Base-by-base conservation (phyloP, 2,113 vertebrate species). In the Formicarius rufipectus region DNA sequence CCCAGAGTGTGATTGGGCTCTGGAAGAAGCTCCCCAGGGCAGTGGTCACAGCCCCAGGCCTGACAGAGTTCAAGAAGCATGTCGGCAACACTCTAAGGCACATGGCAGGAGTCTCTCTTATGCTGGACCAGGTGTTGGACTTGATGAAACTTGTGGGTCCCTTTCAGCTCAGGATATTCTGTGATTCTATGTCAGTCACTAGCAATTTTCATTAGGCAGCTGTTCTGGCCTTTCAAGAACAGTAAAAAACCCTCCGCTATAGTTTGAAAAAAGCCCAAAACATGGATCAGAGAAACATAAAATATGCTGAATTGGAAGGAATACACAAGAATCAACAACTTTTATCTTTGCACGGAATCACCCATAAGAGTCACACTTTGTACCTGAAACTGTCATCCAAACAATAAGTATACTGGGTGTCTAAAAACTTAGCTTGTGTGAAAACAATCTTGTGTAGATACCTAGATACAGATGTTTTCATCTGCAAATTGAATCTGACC, bases 1-100 rank as follows among this genome's bases (percentile, higher is more conserved):
- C 2, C 24, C 25, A 47, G 24, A 47, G 21, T 8, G 14, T 40
- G 6, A 0, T 6, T 16, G 7, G n/a, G 3, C 10, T 7, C n/a
- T 63, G n/a, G 22, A 31, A 23, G 15, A 24, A 27, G 23, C 2
- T 28, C 30, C 24, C 24, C 72, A 58, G 25, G 10, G 35, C 39
- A 35, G 18, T 49, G 14, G 56, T 10, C 25, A 47, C 21, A 14
- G 13, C 25, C 25, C 2, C 42, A 49, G 35, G 0, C 20, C 24
- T 6, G 8, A 7, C 2, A 14, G 30, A 87, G 7, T 2, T 49
- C n/a, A 3, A 30, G 28, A 7, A 63, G 1, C 0, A 0, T n/a
- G n/a, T n/a, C n/a, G n/a, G n/a, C n/a, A n/a, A n/a, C n/a, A n/a
- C n/a, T n/a, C n/a, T n/a, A n/a, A n/a, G n/a, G n/a, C n/a, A n/a